Base-by-base conservation (phyloP, 2,888 invertebrate genomes). In the Leucophenga maculata region DNA sequence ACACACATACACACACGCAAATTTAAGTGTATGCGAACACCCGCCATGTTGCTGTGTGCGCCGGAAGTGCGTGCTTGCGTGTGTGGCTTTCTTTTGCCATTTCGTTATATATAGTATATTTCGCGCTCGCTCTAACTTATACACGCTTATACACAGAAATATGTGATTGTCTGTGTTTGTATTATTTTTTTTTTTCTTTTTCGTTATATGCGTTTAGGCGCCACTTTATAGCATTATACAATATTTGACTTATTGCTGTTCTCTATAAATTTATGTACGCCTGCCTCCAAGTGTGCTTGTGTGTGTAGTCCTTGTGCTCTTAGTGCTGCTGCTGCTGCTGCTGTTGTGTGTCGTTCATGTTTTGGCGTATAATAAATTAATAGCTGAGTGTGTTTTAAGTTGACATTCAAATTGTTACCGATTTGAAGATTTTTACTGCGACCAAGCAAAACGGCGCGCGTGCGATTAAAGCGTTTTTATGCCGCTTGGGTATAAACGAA, bases 31-130 rank as follows among this genome's bases (percentile, higher is more conserved):
- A 22, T 26, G 16, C 26, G 22, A 2, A 55, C 55, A 50, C 55
- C 14, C 55, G 55, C 55, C 26, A 22, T 55, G 55, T n/a, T 52
- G 55, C 48, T 71, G 69, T 71, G 68, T 70, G 70, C 20, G 71
- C 59, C 71, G 68, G 71, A 73, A 68, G 68, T 71, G 70, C 68
- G 67, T 70, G 39, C 39, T 39, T 39, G 39, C 39, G 73, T 67
- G 57, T 69, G 31, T 50, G 20, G 18, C 13, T 64, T 22, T 20
- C 8, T 46, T 16, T n/a, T 50, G 26, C 26, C n/a, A n/a, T n/a
- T 26, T 26, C 26, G 26, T 4, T 26, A 3, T 26, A 26, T 50
- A n/a, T n/a, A n/a, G 50, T 50, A 4, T 50, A 1, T 50, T n/a
- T 16, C 16, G 3, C 50, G 6, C 50, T 13, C 13, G 1, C 50